Conservation (phyloP, 2,888 invertebrate genomes). For the Silvanus unidentatus region DNA sequence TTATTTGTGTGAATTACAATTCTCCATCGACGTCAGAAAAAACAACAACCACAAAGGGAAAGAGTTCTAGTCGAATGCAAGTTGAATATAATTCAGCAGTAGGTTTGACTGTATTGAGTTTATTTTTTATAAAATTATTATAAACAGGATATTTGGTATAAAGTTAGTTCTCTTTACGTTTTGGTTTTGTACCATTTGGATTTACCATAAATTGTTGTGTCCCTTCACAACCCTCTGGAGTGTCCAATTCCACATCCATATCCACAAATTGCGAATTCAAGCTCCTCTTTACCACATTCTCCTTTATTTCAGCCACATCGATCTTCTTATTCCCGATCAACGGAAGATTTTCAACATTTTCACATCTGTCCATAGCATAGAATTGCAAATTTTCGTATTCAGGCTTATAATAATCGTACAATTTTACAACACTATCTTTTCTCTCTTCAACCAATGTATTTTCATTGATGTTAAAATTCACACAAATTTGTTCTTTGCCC, state of each 20-base stretch:
- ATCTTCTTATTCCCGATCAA: slow-evolving; percentile 13
- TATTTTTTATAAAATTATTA: too few species aligned
- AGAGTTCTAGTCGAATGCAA: too few species aligned
- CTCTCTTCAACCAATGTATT: slow-evolving; percentile 47
- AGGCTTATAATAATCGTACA: slow-evolving; percentile 63
- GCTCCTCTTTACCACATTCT: neutral
- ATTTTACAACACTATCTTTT: slow-evolving; percentile 51
- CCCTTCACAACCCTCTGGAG: slow-evolving; percentile 21
- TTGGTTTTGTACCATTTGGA: too few species aligned
- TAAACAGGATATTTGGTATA: too few species aligned
- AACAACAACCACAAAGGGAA: too few species aligned
- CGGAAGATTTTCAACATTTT: slow-evolving; percentile 14
- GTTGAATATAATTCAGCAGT: too few species aligned
- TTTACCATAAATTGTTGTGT: too few species aligned
- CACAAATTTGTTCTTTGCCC: slow-evolving; percentile 45
- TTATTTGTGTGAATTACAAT: too few species aligned
- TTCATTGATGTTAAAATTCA: slow-evolving; percentile 48
- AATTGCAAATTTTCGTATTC: slow-evolving; percentile 38
- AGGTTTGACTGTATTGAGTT: too few species aligned
- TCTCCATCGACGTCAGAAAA: too few species aligned
- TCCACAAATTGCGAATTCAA: slow-evolving; percentile 29
- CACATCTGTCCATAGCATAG: slow-evolving; percentile 25
- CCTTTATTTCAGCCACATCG: neutral
- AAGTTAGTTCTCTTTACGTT: too few species aligned
- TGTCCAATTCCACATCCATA: slow-evolving; percentile 26